Evolutionary conservation across 2,888 invertebrate species (phyloP).

Genomic region (Eretmocerus hayati): DNA sequence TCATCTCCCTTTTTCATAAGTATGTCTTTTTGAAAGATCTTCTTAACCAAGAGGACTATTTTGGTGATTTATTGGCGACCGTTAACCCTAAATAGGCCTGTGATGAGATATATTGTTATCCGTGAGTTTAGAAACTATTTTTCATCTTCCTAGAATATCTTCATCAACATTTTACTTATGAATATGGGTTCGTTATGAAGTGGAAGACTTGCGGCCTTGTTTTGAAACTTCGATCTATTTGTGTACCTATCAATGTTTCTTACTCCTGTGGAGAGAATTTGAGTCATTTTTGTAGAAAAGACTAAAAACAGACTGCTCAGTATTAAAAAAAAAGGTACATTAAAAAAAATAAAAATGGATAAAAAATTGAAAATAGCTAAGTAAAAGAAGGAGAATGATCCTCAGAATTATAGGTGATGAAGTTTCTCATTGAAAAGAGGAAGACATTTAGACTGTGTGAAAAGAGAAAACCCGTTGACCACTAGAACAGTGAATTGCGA

Average conservation of each 20-base stretch:
- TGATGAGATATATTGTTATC: no score
- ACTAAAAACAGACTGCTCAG: conserved; percentile 31
- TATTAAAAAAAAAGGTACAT: conserved; percentile 26
- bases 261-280: conserved; percentile 15
- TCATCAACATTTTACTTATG: no score
- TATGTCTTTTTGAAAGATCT: no score
- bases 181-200: no score
- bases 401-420: conserved; percentile 12
- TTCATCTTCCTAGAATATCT: no score
- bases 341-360: no score
- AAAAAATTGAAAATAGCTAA: conserved; percentile 18
- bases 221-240: conserved; percentile 13
- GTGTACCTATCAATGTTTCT: conserved; percentile 15
- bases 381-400: conserved; percentile 10
- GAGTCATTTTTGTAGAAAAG: conserved; percentile 27
- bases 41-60: no score
- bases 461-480: conserved; percentile 3
- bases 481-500: not conserved
- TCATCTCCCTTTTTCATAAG: no score
- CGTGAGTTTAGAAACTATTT: no score
- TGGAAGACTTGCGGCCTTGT: conserved; percentile 9
- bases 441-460: conserved; percentile 7
- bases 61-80: no score
- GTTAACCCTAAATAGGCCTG: no score
- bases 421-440: conserved; percentile 9